Percentiles rank a stretch among this genome's conserved stretches.
Evolutionary conservation across 2,113 vertebrate genomes (phyloP).

Genomic region (Neolamprologus devosi): DNA sequence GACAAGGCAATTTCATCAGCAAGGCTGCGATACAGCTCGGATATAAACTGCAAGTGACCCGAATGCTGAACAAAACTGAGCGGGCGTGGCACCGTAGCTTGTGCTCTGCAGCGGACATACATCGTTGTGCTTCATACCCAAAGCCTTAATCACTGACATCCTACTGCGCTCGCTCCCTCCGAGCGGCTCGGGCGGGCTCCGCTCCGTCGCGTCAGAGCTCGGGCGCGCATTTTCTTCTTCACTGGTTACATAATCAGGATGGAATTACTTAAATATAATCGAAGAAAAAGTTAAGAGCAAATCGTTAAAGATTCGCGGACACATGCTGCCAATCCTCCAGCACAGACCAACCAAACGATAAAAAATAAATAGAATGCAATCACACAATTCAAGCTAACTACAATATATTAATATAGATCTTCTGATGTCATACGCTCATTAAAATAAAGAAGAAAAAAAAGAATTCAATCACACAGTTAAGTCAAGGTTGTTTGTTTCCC

Average conservation of each 20-base stretch:
- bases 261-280: slow-evolving; percentile 57
- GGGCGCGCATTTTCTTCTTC: slow-evolving; percentile 16
- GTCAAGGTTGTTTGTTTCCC: slow-evolving; percentile 48
- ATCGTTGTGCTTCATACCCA: slow-evolving; percentile 54
- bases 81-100: slow-evolving; percentile 6
- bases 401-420: slow-evolving; percentile 88
- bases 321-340: slow-evolving; percentile 73
- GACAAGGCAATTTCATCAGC: slow-evolving; percentile 1
- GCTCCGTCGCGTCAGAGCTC: slow-evolving; percentile 31
- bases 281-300: slow-evolving; percentile 44
- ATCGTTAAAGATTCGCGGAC: slow-evolving; percentile 41
- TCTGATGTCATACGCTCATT: slow-evolving; percentile 75
- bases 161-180: slow-evolving; percentile 5
- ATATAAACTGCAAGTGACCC: slow-evolving; percentile 40
- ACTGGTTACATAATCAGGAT: slow-evolving; percentile 60
- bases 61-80: slow-evolving; percentile 54
- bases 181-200: slow-evolving; percentile 46
- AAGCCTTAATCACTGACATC: slow-evolving; percentile 4
- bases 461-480: slow-evolving; percentile 63
- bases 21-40: background rate
- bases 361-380: slow-evolving; percentile 76
- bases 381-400: slow-evolving; percentile 81
- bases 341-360: slow-evolving; percentile 70
- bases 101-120: slow-evolving; percentile 44
- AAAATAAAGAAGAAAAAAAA: slow-evolving; percentile 48